Evolutionary conservation across 2,888 invertebrate species (phyloP), one percentile per base, ranked within the genome.

Genomic region (Sisyra nigra): DNA sequence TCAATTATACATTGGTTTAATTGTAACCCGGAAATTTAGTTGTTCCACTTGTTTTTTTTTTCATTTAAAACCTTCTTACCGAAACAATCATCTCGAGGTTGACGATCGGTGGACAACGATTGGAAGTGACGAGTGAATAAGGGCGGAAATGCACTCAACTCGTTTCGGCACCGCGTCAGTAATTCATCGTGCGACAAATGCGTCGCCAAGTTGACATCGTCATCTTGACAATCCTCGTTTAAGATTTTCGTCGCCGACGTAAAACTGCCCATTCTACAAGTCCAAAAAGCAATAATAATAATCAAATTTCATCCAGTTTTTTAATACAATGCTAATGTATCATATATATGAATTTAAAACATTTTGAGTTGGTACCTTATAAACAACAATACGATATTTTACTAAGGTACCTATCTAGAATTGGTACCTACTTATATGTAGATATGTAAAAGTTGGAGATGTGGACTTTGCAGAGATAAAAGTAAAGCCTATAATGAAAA

Each of bases 181-280:
- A 76, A 54, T 44, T 71, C 71, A 36, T 61, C 58, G 19, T 67
- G 60, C 30, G 62, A 62, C 45, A 71, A 55, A 9, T 61, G 61
- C 43, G 62, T 59, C 31, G 69, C 64, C 49, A 72, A 51, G 47
- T 62, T 58, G 11, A 74, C 53, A 44, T 69, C 69, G 50, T 70
- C 69, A 54, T 78, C 78, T 55, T 75, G 71, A 3, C 63, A 63
- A 55, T 77, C 77, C 44, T 68, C 67, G 54, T 76, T 76, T 47
- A 69, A 61, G 47, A 76, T 73, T 58, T 73, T 74, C 36, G 77
- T 76, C 13, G 74, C 68, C 43, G 78, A 77, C 47, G 74, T 75
- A 55, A 80, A 79, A 57, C 79, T 79, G 49, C 80, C 80, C 80
- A 80, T 80, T 60, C 80, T 80, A 59, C 10, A 65, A 64, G 45